Evolutionary conservation across 2,888 invertebrate species (phyloP), one percentile per base, ranked within the genome.

Genomic region (Scaptomyza parva): DNA sequence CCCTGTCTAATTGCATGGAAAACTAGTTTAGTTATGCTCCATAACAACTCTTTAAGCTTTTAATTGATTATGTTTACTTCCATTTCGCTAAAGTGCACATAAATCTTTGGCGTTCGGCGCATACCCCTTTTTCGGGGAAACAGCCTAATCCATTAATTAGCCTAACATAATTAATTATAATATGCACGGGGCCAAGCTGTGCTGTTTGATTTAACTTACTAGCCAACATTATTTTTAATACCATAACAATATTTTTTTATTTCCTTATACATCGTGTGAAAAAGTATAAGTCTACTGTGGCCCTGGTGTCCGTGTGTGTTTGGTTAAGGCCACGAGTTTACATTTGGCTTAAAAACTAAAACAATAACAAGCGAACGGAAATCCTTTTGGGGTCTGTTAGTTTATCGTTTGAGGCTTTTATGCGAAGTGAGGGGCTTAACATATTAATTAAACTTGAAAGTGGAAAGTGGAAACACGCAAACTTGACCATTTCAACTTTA

Each of bases 371-470:
- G 3, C 17, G 6, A 12, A 17, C 4, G 47, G 14, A 41, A 26
- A 20, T 30, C 20, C 28, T 52, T 67, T 43, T 68, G 28, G 58
- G n/a, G 5, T 47, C 73, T 50, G 66, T 60, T 81, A 84, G 79
- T 76, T 81, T 67, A 70, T 69, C 60, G 70, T 68, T 68, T 68
- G 67, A 55, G 60, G 77, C 70, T 79, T 72, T 75, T 68, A 75
- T 64, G 35, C 35, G n/a, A 12, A n/a, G n/a, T n/a, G n/a, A 33
- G 30, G 70, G 75, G 84, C 77, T 86, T 79, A 81, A 81, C 79
- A 76, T 85, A 86, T 84, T 85, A 85, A 85, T 85, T 85, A 86
- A 86, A 84, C 66, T 86, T 83, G 53, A 76, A 37, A 82, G 72
- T 79, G 70, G 53, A 76, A 37, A 82, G 72, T 79, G 70, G 74